Base-by-base conservation (phyloP, 2,797 vertebrate genomes). In the Gallinago stenura region DNA sequence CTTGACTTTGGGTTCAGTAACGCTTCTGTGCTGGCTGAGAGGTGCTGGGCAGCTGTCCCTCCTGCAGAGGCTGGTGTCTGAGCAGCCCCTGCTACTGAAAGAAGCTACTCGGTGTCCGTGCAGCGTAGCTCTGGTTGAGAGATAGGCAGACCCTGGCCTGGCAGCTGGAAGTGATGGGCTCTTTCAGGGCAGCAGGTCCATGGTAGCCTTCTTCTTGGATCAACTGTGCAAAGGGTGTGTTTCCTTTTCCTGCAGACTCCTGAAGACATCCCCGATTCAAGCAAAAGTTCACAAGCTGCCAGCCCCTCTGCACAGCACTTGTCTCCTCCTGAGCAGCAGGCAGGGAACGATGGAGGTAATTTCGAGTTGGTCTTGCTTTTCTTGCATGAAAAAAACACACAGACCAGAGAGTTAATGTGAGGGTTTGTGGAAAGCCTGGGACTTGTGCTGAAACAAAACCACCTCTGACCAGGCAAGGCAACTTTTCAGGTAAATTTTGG, bases 241-340 rank as follows among this genome's bases (percentile, higher is more conserved):
- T 58, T 68, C 30, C 80, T 89, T 76, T 76, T 78, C 65, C 60
- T 62, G 6, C 87, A 98, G 98, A 26, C 35, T 79, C 33, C 95
- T 3, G 57, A 92, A 56, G 90, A 51, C 0, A 8, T 28, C n/a
- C 19, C n/a, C 4, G 2, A 71, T 51, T 25, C 51, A 7, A 76
- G 50, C 69, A 65, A 41, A 33, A 84, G 89, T 12, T 46, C 28
- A 15, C 77, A 2, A 13, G 31, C 93, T 30, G 64, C 75, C 86
- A 92, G 65, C 6, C 56, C 84, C 6, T 33, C 57, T 25, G 58
- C n/a, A 3, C 57, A 58, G 78, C 76, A 1, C 15, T 15, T 39
- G 1, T 4, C 37, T 41, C 46, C 70, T 31, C 25, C 39, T 5
- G 57, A 87, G 66, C 79, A 81, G 43, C 75, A 26, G 37, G 35